These are phyloP conservation scores for Mellivora capensis DNA, from an alignment of 2,113 vertebrate species.

Conservation along the genomic window DNA sequence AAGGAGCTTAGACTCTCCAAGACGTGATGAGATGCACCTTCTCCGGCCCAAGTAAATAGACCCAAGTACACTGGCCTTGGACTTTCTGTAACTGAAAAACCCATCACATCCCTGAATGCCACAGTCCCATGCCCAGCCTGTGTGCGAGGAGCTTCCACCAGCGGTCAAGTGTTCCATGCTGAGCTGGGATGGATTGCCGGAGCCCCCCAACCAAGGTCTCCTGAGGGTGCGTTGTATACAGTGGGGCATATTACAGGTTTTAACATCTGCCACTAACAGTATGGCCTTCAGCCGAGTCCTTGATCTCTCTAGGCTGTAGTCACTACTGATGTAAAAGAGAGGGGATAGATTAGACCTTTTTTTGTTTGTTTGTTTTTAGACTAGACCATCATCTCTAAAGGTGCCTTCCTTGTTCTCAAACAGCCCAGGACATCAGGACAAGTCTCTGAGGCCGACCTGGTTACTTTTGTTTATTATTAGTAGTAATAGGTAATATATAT, in stretches of 20 bases:
- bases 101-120: background rate
- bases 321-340: background rate
- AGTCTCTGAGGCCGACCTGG: background rate
- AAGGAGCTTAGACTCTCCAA: background rate
- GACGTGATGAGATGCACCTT: background rate
- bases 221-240: accelerated
- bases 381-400: background rate
- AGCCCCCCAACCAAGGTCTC: background rate
- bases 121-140: accelerated
- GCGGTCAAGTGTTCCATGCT: background rate
- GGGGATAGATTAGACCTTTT: background rate
- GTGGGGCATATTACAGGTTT: background rate
- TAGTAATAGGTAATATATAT: background rate
- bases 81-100: background rate
- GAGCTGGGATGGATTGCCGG: background rate
- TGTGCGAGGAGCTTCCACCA: background rate
- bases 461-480: background rate
- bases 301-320: background rate
- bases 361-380: background rate
- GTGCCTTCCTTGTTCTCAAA: background rate
- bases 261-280: background rate
- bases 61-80: background rate
- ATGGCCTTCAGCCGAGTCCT: background rate
- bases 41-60: background rate
- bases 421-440: background rate